These are phyloP conservation scores for Epizoanthus ramosus DNA, from an alignment of 92 coral and sea anemone genomes.

Conservation along the genomic window DNA sequence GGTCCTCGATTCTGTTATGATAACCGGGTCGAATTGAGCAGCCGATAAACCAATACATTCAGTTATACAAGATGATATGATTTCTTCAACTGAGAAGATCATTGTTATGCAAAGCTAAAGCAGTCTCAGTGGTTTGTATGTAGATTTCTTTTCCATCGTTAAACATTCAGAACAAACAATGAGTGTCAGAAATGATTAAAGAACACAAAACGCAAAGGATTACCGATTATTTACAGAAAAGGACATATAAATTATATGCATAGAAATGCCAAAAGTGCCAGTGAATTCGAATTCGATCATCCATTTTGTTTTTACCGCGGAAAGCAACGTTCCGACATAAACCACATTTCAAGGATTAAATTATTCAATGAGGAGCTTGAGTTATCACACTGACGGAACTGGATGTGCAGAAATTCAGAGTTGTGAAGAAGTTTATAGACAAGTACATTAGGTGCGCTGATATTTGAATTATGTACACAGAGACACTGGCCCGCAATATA, in stretches of 20 bases:
- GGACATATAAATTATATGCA: not conserved
- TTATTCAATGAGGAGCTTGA: not conserved
- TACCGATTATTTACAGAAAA: not conserved
- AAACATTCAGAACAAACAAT: not conserved
- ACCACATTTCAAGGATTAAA: not conserved
- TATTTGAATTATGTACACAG: slow-evolving; percentile 16
- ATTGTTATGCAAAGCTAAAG: too few species aligned
- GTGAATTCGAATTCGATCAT: not conserved
- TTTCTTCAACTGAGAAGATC: not conserved
- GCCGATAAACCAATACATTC: too few species aligned
- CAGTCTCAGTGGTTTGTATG: not conserved
- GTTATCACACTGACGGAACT: too few species aligned
- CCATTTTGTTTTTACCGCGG: not conserved
- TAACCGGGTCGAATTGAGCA: too few species aligned
- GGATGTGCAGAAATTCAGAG: too few species aligned
- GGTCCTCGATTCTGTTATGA: too few species aligned
- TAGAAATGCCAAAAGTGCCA: not conserved
- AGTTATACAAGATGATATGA: not conserved
- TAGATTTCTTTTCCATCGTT: not conserved
- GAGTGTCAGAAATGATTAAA: not conserved
- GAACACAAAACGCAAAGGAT: not conserved
- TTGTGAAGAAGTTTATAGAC: too few species aligned
- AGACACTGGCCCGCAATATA: not conserved
- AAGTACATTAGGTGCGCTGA: not conserved
- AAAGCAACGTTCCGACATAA: not conserved